Conservation (phyloP, 2,888 invertebrate genomes). For the Rhamnusium bicolor region DNA sequence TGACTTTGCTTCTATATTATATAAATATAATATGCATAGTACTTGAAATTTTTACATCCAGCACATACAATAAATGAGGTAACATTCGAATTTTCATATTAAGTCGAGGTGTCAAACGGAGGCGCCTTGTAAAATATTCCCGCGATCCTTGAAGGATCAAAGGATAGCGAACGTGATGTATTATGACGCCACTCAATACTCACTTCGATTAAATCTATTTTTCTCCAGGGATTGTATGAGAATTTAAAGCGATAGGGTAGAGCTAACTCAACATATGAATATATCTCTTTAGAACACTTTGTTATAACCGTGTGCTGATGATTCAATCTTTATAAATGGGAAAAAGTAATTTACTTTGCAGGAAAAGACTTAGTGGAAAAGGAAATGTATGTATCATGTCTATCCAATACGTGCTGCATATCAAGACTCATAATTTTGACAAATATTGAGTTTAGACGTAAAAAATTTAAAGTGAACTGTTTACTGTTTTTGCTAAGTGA, state of each 20-base stretch:
- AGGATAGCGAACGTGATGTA: slow-evolving; percentile 63
- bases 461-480: too few species aligned
- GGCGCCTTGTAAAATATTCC: slow-evolving; percentile 53
- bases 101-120: slow-evolving; percentile 40
- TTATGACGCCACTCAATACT: slow-evolving; percentile 64
- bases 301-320: slow-evolving; percentile 29
- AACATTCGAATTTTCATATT: neutral
- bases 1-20: neutral
- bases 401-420: neutral
- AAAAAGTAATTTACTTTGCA: slow-evolving; percentile 17
- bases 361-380: neutral
- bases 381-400: neutral
- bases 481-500: too few species aligned
- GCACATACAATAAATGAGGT: neutral
- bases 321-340: slow-evolving; percentile 37
- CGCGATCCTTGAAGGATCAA: slow-evolving; percentile 59
- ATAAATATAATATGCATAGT: neutral
- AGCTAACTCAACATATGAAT: slow-evolving; percentile 34
- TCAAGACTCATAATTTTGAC: too few species aligned
- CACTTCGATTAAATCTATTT: slow-evolving; percentile 66
- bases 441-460: neutral
- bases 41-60: neutral
- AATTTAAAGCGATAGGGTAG: slow-evolving; percentile 55
- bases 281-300: slow-evolving; percentile 38
- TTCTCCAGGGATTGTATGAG: slow-evolving; percentile 59